Conservation (phyloP, 2,888 invertebrate genomes). For the Gymnosoma rotundatum region DNA sequence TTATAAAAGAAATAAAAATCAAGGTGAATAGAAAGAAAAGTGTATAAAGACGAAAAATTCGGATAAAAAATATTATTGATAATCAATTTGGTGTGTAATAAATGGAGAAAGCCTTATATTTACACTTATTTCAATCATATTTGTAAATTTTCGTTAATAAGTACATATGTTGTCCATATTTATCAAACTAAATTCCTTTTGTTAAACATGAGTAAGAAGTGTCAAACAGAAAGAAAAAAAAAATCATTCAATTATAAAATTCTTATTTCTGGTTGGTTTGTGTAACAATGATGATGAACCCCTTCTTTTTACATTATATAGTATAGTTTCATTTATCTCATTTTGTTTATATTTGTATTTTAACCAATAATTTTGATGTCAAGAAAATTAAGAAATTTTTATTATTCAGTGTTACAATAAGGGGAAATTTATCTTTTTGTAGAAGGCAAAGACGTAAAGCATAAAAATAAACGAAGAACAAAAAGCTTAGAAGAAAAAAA, state of each 20-base stretch:
- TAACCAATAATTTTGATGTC: too few relatives aligned
- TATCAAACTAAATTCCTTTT: neutral
- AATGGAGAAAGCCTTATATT: slow-evolving; percentile 18
- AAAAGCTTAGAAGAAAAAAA: slow-evolving; percentile 9
- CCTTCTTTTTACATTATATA: slow-evolving; percentile 4
- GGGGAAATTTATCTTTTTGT: slow-evolving; percentile 3
- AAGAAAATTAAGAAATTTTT: too few relatives aligned
- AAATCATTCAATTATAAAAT: slow-evolving; percentile 7
- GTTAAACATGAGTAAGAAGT: neutral
- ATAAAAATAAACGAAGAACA: slow-evolving; percentile 32
- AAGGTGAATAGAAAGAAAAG: slow-evolving; percentile 64
- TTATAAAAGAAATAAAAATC: slow-evolving; percentile 62
- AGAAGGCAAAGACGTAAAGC: neutral
- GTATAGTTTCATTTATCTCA: neutral
- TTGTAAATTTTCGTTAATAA: neutral
- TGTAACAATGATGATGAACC: slow-evolving; percentile 33
- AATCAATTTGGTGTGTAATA: slow-evolving; percentile 52
- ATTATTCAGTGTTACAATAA: too few relatives aligned
- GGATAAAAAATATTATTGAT: slow-evolving; percentile 58
- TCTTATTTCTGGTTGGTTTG: slow-evolving; percentile 5
- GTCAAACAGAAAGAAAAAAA: neutral
- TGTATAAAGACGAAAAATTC: slow-evolving; percentile 21
- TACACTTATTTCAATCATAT: neutral
- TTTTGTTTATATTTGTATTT: too few relatives aligned
- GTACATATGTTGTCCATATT: too few relatives aligned